These are phyloP conservation scores for Brachionus paranguensis DNA, from an alignment of 1,140 invertebrate species.

Conservation along the genomic window DNA sequence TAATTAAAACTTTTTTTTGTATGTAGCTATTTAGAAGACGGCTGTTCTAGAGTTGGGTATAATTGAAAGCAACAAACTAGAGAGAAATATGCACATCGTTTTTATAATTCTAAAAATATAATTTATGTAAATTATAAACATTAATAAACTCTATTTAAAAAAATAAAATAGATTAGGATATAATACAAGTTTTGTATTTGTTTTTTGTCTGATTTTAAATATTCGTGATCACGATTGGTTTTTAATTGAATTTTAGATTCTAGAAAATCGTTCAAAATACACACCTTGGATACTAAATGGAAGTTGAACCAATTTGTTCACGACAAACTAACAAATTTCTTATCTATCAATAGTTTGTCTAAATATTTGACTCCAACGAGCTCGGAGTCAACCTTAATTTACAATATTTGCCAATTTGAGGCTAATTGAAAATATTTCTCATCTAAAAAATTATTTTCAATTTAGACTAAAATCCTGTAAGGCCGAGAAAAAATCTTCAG, in stretches of 20 bases:
- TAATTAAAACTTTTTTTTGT: not conserved
- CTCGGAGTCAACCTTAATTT: not conserved
- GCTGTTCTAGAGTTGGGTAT: not conserved
- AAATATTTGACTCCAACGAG: not conserved
- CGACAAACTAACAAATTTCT: not conserved
- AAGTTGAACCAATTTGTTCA: not conserved
- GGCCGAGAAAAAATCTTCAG: no score
- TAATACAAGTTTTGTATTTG: not conserved
- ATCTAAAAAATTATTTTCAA: no score
- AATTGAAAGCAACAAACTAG: not conserved
- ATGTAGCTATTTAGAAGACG: not conserved
- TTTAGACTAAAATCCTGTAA: no score
- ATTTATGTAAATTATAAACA: not conserved
- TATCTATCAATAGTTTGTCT: not conserved
- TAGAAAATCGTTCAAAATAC: not conserved
- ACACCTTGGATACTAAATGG: not conserved
- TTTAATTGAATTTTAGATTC: not conserved
- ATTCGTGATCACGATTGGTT: not conserved
- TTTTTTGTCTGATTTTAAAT: not conserved
- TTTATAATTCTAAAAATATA: not conserved
- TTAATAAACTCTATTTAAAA: not conserved
- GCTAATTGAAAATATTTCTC: no score
- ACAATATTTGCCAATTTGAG: not conserved
- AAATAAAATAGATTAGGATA: not conserved
- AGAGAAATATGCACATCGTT: not conserved